Base-by-base conservation (phyloP, 2,888 invertebrate genomes). In the Aphodius granarius region DNA sequence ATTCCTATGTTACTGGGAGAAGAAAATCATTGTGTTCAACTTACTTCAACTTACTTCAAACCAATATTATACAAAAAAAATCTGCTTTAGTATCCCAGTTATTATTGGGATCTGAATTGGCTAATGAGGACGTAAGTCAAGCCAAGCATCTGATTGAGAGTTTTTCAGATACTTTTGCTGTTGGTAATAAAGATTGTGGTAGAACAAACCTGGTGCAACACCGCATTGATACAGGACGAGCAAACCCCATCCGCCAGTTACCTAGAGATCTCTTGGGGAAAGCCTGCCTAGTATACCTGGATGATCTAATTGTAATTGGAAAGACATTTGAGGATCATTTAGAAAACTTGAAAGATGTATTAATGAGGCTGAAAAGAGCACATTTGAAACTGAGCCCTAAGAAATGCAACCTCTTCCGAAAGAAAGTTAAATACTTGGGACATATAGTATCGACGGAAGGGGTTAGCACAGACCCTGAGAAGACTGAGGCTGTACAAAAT, bases 291-390 rank as follows among this genome's bases (percentile, higher is more conserved):
- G 43, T 43, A 13, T 43, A 78, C 77, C 21, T 80, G 79, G 63
- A 72, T 80, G 16, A 78, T 19, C 6, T 43, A 9, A 43, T 2
- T 13, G 43, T 43, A 43, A 43, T 73, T 63, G 75, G 77, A 64
- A 78, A 78, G 13, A 68, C 74, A 2, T 80, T 81, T 72, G 75
- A 81, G 9, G 79, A 80, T 23, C 79, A 78, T 43, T 5, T 80
- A 23, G 22, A 15, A 5, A 66, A 66, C 13, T 63, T 76, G 74
- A 43, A 13, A 43, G 13, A 13, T 13, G 13, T 43, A 9, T 43
- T 43, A 9, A 23, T 43, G 43, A 43, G 43, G 43, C 13, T 43
- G 43, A 43, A 13, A 43, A 64, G 23, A 15, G 20, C 68, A 20
- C 16, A 68, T 18, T 15, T 68, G 68, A 68, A 68, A 15, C 20